phyloP scores from a whole-genome alignment of 2,113 vertebrate genomes.

The Aix galericulata region DNA sequence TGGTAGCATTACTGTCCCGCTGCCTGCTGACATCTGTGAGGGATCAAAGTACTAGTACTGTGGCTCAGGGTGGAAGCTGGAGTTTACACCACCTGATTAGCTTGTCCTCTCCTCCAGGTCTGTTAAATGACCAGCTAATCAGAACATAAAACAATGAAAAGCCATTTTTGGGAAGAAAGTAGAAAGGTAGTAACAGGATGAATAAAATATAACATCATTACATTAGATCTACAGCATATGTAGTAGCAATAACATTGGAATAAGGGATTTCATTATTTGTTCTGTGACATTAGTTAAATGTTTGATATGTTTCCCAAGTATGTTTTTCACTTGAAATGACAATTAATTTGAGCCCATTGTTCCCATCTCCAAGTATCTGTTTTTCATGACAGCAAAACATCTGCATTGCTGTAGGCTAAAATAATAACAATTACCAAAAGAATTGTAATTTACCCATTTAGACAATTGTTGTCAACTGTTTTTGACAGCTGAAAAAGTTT shows the following conservation, averaged over 20 bases:
- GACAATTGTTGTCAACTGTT: background rate
- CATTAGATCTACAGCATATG: background rate
- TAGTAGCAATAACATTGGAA: background rate
- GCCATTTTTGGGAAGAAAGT: background rate
- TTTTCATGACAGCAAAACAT: background rate
- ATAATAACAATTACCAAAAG: background rate
- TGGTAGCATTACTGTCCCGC: background rate
- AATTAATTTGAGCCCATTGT: conserved; percentile 29
- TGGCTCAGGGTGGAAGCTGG: background rate
- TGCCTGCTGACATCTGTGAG: background rate
- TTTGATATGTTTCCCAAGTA: background rate
- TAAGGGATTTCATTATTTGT: background rate
- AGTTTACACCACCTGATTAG: background rate
- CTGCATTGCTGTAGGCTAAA: background rate
- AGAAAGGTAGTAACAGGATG: background rate
- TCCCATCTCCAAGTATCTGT: background rate
- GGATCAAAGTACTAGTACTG: background rate
- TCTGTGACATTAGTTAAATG: background rate
- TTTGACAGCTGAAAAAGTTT: background rate
- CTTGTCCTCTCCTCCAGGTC: background rate
- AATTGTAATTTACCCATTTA: conserved; percentile 24
- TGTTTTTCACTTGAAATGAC: conserved; percentile 6
- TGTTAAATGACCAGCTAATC: background rate
- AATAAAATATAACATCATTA: background rate
- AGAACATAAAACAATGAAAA: background rate